Evolutionary conservation across 2,888 invertebrate species (phyloP).

Genomic region (Ophraella communa): DNA sequence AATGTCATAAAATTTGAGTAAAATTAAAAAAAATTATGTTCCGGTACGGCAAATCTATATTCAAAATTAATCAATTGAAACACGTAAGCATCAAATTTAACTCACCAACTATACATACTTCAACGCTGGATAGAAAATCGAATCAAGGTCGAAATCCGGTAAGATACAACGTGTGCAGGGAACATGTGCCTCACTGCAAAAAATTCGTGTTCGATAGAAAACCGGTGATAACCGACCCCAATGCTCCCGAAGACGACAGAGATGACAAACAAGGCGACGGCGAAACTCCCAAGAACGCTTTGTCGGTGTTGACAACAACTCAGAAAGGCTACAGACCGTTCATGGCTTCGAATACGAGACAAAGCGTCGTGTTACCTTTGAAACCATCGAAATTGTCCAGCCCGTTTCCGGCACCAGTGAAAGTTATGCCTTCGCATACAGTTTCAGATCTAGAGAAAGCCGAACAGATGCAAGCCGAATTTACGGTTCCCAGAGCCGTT

Average conservation of each 20-base stretch:
- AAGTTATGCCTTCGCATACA: conserved; percentile 54
- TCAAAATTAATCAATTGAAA: too few relatives aligned
- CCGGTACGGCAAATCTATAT: neutral
- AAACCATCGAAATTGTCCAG: conserved; percentile 53
- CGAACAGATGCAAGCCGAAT: conserved; percentile 53
- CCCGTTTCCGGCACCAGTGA: conserved; percentile 57
- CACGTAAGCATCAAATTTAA: neutral
- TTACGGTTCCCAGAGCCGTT: conserved; percentile 37
- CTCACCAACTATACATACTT: neutral
- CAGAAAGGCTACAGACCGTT: conserved; percentile 44
- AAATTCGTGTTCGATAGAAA: conserved; percentile 5
- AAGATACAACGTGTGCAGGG: neutral
- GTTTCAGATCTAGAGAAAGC: conserved; percentile 57
- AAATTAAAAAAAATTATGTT: neutral
- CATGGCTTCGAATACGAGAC: conserved; percentile 52
- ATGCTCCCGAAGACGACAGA: neutral
- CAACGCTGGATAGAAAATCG: neutral
- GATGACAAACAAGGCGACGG: conserved; percentile 1
- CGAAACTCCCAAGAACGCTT: neutral
- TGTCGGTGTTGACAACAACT: neutral
- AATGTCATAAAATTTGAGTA: too few relatives aligned
- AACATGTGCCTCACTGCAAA: neutral
- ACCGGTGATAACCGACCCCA: neutral
- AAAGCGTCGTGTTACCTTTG: conserved; percentile 52
- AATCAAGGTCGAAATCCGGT: neutral